Base-by-base conservation (phyloP, 2,797 vertebrate species). In the Menidia menidia region DNA sequence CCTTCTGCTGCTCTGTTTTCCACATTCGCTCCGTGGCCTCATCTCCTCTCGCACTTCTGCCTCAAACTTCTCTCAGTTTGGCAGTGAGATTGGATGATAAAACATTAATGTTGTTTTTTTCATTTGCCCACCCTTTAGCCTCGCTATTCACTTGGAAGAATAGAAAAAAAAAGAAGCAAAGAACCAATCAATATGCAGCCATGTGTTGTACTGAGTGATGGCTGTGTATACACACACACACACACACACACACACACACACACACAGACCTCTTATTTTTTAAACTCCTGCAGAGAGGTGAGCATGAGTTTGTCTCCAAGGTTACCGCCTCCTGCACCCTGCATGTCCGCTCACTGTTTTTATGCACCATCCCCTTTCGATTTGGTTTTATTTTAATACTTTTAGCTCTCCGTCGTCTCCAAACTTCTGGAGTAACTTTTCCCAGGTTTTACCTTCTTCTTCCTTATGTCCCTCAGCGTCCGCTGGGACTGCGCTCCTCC, bases 81-180 rank as follows among this genome's bases (percentile, higher is more conserved):
- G 61, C 53, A 76, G 64, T 39, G 64, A 90, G 84, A 92, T 88
- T 85, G 85, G 83, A 88, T 84, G 83, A 92, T 93, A 86, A 94
- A 94, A 91, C 88, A 90, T 94, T 93, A 72, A 93, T 94, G 88
- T 75, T 90, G 88, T 91, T 94, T 92, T 25, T 39, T 92, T 89
- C 84, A 80, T 82, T 82, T 73, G 79, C 78, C 74, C 77, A 77
- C 82, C 88, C 88, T 83, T 92, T 84, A 89, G 78, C 80, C 64
- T 77, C 33, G 45, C 73, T 80, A 81, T 83, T 88, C 60, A 71
- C 73, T 79, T 32, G 39, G 54, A 83, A 60, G 69, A 86, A 79
- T 82, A n/a, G 56, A 75, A 80, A 72, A 80, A 64, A 25, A 73
- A 59, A 57, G 44, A 73, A 59, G 19, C 31, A 58, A 48, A 68